Conservation (phyloP, 2,797 vertebrate genomes). For the Enteromius viviparus region DNA sequence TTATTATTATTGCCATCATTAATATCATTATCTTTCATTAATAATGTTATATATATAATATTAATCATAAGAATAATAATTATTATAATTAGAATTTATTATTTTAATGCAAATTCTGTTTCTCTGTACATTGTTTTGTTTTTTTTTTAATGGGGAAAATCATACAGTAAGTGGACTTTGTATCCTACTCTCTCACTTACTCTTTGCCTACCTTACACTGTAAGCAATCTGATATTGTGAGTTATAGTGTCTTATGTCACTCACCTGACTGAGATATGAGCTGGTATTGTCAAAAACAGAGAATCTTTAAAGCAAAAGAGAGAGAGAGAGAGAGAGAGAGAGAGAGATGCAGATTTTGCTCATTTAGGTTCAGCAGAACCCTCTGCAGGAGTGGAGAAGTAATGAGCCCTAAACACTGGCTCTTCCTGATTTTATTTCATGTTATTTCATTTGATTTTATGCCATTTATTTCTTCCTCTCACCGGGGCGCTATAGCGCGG, state of each 20-base stretch:
- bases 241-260: not conserved
- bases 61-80: no score
- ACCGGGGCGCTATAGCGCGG: slow-evolving; percentile 28
- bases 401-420: slow-evolving; percentile 54
- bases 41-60: no score
- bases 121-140: not conserved
- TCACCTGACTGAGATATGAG: not conserved
- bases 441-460: slow-evolving; percentile 62
- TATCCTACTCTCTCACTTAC: not conserved
- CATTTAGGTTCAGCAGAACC: slow-evolving; percentile 43
- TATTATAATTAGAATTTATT: no score
- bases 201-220: not conserved
- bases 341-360: slow-evolving; percentile 41
- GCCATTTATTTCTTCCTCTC: slow-evolving; percentile 56
- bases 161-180: no score
- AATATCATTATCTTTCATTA: no score
- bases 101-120: not conserved
- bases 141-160: not conserved
- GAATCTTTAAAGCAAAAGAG: not conserved
- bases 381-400: slow-evolving; percentile 46
- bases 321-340: slow-evolving; percentile 2
- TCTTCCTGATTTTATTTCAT: slow-evolving; percentile 61
- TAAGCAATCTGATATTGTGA: not conserved
- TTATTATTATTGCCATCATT: no score
- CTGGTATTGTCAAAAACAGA: not conserved